A percentile compares a stretch with the other conserved stretches of the same genome.
These are phyloP conservation scores for Serrognathus titanus DNA, from an alignment of 2,888 invertebrate species.

Conservation along the genomic window DNA sequence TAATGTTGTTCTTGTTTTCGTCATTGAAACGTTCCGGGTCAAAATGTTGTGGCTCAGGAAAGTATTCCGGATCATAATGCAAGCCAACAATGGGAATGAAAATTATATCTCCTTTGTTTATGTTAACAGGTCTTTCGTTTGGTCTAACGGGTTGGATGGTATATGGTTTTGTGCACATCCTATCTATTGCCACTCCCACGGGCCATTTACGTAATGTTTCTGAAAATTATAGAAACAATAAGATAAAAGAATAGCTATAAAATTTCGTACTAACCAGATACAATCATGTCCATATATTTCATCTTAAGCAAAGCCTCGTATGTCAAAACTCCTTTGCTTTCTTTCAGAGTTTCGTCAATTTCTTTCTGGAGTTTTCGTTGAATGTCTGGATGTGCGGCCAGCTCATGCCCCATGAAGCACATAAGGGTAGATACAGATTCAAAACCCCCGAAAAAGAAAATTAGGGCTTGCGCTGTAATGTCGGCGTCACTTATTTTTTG, in stretches of 20 bases:
- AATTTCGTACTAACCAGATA: not conserved
- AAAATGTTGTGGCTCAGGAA: constrained; percentile 37
- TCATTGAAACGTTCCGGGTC: constrained; percentile 48
- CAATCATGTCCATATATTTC: constrained; percentile 23
- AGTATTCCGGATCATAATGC: constrained; percentile 35
- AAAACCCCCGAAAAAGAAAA: constrained; percentile 50
- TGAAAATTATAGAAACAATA: constrained; percentile 8
- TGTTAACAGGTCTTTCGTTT: constrained; percentile 21
- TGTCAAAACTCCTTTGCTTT: constrained; percentile 44
- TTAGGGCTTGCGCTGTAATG: constrained; percentile 39
- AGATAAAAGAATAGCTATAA: too few species aligned
- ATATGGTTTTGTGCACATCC: constrained; percentile 29
- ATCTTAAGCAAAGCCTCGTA: constrained; percentile 53
- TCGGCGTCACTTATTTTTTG: constrained; percentile 17
- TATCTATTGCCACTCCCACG: constrained; percentile 23
- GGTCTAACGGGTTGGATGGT: constrained; percentile 23
- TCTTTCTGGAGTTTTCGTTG: constrained; percentile 54
- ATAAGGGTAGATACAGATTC: constrained; percentile 49
- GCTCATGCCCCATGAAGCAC: constrained; percentile 42
- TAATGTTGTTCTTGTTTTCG: constrained; percentile 53
- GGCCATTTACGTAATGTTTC: constrained; percentile 38
- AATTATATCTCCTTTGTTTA: constrained; percentile 23
- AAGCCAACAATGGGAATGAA: constrained; percentile 32
- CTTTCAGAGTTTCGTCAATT: constrained; percentile 46
- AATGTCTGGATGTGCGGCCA: constrained; percentile 49